A percentile compares a stretch with the other conserved stretches of the same genome.
Conservation (phyloP, 2,888 invertebrate species). For the Drosophila peninsularis region DNA sequence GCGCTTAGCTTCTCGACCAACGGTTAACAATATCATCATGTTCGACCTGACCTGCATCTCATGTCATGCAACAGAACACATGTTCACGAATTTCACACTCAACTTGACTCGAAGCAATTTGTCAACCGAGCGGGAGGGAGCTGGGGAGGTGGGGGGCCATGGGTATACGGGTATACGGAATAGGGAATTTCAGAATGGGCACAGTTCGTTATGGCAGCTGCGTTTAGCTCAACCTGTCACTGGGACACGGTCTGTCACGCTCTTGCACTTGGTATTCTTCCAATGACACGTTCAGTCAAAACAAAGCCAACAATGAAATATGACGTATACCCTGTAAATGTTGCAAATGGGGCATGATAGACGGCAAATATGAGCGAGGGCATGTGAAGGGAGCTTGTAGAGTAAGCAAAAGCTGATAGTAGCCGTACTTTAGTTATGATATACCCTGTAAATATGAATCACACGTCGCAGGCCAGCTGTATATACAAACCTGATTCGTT, state of each 20-base stretch:
- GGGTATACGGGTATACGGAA: constrained; percentile 3
- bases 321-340: constrained; percentile 12
- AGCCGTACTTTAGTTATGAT: too few species aligned
- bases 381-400: neutral
- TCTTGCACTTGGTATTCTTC: constrained; percentile 48
- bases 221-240: constrained; percentile 18
- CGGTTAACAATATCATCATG: constrained; percentile 10
- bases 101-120: constrained; percentile 33
- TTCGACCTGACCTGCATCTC: constrained; percentile 65
- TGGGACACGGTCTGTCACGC: constrained; percentile 46
- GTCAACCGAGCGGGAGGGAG: constrained; percentile 18
- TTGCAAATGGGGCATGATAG: neutral
- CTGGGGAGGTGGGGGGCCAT: neutral
- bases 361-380: too few species aligned
- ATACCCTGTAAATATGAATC: neutral
- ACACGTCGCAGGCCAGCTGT: constrained; percentile 16
- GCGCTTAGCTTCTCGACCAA: constrained; percentile 25
- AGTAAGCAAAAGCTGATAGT: too few species aligned
- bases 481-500: constrained; percentile 28
- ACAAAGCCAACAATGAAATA: neutral
- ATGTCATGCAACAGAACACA: constrained; percentile 52
- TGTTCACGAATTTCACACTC: constrained; percentile 38
- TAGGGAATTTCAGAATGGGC: neutral
- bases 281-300: constrained; percentile 40
- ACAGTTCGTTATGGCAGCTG: constrained; percentile 42